Evolutionary conservation across 2,797 vertebrate genomes (phyloP), one percentile per base, ranked within the genome.

Genomic region (Molossus alvarezi): DNA sequence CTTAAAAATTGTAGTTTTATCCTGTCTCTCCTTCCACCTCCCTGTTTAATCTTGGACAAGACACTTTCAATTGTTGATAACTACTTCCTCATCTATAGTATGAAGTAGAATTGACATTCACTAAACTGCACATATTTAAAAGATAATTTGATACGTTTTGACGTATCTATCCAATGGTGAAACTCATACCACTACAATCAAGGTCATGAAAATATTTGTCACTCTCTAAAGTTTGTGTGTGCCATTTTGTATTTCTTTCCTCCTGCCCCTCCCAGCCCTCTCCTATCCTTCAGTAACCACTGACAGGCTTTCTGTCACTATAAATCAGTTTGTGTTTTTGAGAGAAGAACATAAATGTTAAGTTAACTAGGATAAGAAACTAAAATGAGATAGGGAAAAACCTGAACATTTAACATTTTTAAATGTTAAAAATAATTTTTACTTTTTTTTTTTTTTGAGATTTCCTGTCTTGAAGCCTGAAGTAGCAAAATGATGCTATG

Each of bases 321-420:
- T 76, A 60, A 88, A 73, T 62, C 60, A 45, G 13, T 75, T 91
- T 62, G 14, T 18, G 76, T 93, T 95, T 96, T 87, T 41, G 72
- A 69, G 51, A 95, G n/a, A 83, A 87, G 41, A 85, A 81, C n/a
- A 72, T 45, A 75, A 41, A 69, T 51, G 55, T 80, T 79, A 88
- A 69, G 64, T 9, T 91, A 23, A 91, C 0, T 88, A 55, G 29
- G 65, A 92, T 89, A 79, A 82, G 84, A 88, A 18, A 92, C 18
- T 67, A 75, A 89, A 96, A 94, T 73, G 53, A 91, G 37, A 53
- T 64, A 77, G 33, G 7, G 10, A 90, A 95, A 72, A 57, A 64
- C 0, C 17, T 85, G 77, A 82, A 37, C 77, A 48, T 10, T 80
- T 45, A 45, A 45, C 41, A 45, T 45, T 76, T 91, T 55, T 91